Percentiles rank a stretch among this genome's conserved stretches.
These are phyloP conservation scores for Lingula anatina DNA, from an alignment of 2,888 invertebrate genomes.

Conservation along the genomic window DNA sequence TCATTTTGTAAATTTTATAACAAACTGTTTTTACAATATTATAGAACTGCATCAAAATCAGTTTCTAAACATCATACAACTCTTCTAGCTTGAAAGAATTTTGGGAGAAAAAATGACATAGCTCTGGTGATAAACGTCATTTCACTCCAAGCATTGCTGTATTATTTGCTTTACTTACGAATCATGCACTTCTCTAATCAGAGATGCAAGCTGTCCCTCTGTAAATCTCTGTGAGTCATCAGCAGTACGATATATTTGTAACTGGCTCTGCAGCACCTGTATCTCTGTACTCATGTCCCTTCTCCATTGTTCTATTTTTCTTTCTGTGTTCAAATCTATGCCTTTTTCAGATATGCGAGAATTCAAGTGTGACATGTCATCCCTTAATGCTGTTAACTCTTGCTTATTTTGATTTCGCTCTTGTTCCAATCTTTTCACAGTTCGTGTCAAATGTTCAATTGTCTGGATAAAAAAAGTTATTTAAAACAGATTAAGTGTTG, in stretches of 20 bases:
- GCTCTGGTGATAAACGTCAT: too few relatives aligned
- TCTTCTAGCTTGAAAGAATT: too few relatives aligned
- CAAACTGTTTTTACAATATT: too few relatives aligned
- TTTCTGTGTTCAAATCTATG: conserved; percentile 9
- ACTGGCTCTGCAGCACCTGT: conserved; percentile 8
- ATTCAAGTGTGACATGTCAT: too few relatives aligned
- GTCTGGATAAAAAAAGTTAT: too few relatives aligned
- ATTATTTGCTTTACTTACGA: neutral
- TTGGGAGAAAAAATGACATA: too few relatives aligned
- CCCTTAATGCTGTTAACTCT: neutral
- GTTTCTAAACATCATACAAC: too few relatives aligned
- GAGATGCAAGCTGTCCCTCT: neutral
- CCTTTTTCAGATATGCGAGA: too few relatives aligned
- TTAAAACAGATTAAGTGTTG: too few relatives aligned
- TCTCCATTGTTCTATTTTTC: conserved; percentile 10
- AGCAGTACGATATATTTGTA: neutral
- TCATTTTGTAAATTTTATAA: too few relatives aligned
- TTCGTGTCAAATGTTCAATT: neutral
- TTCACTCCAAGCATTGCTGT: too few relatives aligned
- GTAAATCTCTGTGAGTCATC: neutral
- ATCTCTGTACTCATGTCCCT: conserved; percentile 8
- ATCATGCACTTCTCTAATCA: neutral
- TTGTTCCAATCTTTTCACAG: neutral
- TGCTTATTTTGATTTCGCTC: neutral
- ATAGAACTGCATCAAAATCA: too few relatives aligned